A percentile compares a stretch with the other conserved stretches of the same genome.
phyloP scores from a whole-genome alignment of 2,888 invertebrate genomes.

The Plagodis pulveraria region DNA sequence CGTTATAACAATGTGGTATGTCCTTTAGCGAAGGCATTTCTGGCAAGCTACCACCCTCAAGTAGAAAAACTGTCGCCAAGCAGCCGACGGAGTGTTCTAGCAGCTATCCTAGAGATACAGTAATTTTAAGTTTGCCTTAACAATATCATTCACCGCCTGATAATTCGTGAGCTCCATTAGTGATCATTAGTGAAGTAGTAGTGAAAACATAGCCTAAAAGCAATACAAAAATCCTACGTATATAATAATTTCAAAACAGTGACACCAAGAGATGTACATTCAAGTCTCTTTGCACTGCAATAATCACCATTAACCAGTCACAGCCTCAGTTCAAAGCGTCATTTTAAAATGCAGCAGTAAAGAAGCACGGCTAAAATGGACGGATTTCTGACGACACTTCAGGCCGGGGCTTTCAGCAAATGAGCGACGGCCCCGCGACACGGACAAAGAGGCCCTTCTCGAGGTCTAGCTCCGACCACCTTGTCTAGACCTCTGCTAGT shows the following conservation, averaged over 20 bases:
- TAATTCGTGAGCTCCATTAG: too few species aligned
- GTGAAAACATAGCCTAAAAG: too few species aligned
- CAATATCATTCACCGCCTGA: too few species aligned
- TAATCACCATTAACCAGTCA: slow-evolving; percentile 25
- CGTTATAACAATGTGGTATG: too few species aligned
- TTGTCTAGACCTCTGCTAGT: slow-evolving; percentile 39
- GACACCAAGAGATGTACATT: too few species aligned
- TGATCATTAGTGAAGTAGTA: too few species aligned
- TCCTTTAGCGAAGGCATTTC: too few species aligned
- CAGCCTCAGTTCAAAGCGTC: slow-evolving; percentile 38
- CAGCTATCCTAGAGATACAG: too few species aligned
- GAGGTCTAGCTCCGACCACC: slow-evolving; percentile 45
- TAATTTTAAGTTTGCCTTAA: too few species aligned
- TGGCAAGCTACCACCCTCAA: too few species aligned
- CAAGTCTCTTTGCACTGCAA: background rate
- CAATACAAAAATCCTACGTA: background rate
- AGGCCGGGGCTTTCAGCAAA: slow-evolving; percentile 72
- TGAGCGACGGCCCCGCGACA: slow-evolving; percentile 65
- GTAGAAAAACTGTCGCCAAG: too few species aligned
- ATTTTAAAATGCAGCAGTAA: slow-evolving; percentile 49
- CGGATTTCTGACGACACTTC: slow-evolving; percentile 67
- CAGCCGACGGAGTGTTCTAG: too few species aligned
- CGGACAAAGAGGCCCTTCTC: slow-evolving; percentile 67
- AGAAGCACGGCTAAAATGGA: slow-evolving; percentile 55
- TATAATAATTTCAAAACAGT: background rate